phyloP scores from a whole-genome alignment of 2,888 invertebrate species.

The Tinea pellionella region DNA sequence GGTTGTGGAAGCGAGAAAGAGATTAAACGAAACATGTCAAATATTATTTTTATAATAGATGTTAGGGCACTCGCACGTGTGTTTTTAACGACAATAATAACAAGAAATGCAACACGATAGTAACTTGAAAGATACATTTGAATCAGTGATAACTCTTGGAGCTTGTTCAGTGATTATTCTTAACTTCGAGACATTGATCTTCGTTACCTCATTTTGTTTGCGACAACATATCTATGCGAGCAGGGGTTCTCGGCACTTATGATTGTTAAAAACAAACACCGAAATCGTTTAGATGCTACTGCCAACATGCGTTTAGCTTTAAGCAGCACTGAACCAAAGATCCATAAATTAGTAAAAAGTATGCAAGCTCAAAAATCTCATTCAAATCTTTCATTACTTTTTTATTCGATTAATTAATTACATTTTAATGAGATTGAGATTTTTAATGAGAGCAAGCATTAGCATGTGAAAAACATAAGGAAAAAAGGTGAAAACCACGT shows the following conservation, averaged over 20 bases:
- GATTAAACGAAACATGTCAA: too few species aligned
- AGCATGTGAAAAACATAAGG: too few species aligned
- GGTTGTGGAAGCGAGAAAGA: too few species aligned
- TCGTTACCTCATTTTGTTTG: conserved; percentile 21
- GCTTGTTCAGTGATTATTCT: conserved; percentile 20
- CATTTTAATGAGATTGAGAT: background rate
- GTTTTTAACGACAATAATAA: too few species aligned
- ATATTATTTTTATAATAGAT: too few species aligned
- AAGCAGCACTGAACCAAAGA: conserved; percentile 18
- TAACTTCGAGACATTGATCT: conserved; percentile 20
- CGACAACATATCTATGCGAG: conserved; percentile 20
- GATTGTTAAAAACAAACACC: conserved; percentile 20
- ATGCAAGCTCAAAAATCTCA: conserved; percentile 19
- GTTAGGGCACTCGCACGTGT: too few species aligned
- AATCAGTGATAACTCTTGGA: conserved; percentile 19
- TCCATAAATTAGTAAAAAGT: conserved; percentile 18
- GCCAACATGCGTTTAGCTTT: conserved; percentile 18
- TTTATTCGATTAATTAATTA: background rate
- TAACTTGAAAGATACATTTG: conserved; percentile 20
- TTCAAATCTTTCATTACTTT: background rate
- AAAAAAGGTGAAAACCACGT: too few species aligned
- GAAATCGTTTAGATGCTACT: conserved; percentile 19
- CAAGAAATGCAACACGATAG: conserved; percentile 22
- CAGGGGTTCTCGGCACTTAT: conserved; percentile 20
- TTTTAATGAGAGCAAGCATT: too few species aligned